Base-by-base conservation (phyloP, 2,888 invertebrate species). In the Caenorhabditis auriculariae region DNA sequence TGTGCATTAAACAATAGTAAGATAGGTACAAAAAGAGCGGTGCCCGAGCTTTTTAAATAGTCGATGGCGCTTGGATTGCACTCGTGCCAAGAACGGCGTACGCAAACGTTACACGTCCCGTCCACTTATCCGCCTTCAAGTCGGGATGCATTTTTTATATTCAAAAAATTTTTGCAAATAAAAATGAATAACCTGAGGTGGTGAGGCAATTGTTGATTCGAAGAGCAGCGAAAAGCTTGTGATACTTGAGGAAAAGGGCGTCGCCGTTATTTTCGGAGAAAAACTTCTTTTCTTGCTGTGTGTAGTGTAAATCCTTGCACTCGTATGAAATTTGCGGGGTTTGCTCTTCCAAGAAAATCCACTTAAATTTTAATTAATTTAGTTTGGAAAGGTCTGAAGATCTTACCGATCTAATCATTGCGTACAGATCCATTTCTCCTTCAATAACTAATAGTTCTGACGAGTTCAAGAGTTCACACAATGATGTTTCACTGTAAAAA, bases 351-450 rank as follows among this genome's bases (percentile, higher is more conserved):
- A 35, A 15, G 42, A 67, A 26, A 67, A 57, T 60, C 67, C 63
- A 57, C 62, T 28, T 37, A 59, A 45, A 6, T 21, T 3, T 19
- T 2, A 12, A 50, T n/a, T n/a, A n/a, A 44, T 26, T 15, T 26
- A 7, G 29, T 52, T 48, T 38, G 19, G 37, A 32, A 19, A 28
- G 21, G n/a, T 50, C 12, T 5, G n/a, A 24, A 35, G 26, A 35
- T 53, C 65, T 51, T 12, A 76, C 76, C 38, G 23, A 38, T 64
- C 56, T 71, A 4, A 77, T 54, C 7, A 64, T 44, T 24, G 48
- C 46, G 43, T 77, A 77, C 6, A 77, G 41, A 58, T 77, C 77
- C 37, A 61, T 52, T 45, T 77, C 77, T n/a, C 70, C 72, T 45
- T 77, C 77, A 2, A 59, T 46, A 4, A 75, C 66, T 5, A 74